Conservation (phyloP, 2,113 vertebrate genomes). For the rabbit (Oryctolagus cuniculus) region mOryCun1.1 NC_091433.1:143668501-143669000, state of each 20-base stretch:
- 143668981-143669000: not conserved
- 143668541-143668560: not conserved
- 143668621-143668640: not conserved
- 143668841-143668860: not conserved
- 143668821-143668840: not conserved
- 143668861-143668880: not conserved
- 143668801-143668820: constrained; percentile 3
- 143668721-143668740: not conserved
- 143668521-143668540: not conserved
- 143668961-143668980: not conserved
- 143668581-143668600: not conserved
- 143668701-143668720: not conserved
- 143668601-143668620: not conserved
- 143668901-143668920: not conserved
- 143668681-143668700: not conserved
- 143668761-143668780: not conserved
- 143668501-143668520: not conserved
- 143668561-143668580: not conserved
- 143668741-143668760: not conserved
- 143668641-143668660: not conserved
- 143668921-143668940: not conserved
- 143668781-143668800: not conserved
- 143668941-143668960: not conserved
- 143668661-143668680: not conserved
- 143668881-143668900: not conserved